These are phyloP conservation scores for Anarsia innoxiella DNA, from an alignment of 2,888 invertebrate genomes.

Conservation along the genomic window DNA sequence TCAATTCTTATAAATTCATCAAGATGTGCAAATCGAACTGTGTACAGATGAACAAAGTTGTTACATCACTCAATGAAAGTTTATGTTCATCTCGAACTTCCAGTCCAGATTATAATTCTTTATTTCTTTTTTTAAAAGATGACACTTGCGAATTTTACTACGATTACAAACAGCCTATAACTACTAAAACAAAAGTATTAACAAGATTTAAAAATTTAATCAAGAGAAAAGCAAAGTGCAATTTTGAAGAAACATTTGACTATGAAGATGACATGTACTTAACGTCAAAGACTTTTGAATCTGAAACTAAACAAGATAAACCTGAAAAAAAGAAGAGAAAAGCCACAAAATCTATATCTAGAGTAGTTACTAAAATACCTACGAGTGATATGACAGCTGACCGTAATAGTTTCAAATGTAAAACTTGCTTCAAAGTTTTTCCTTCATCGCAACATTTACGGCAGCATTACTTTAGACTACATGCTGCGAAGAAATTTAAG, in stretches of 20 bases:
- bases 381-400: slow-evolving; percentile 3
- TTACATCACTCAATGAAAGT: not conserved
- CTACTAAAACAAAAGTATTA: not conserved
- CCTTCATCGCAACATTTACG: slow-evolving; percentile 11
- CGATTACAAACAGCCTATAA: not conserved
- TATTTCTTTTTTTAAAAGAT: slow-evolving; percentile 1
- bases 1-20: slow-evolving; percentile 1
- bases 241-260: slow-evolving; percentile 1
- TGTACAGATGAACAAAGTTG: not conserved
- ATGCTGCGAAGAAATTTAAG: slow-evolving; percentile 19
- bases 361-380: not conserved
- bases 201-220: not conserved
- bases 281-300: too few relatives aligned
- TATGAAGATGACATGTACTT: slow-evolving; percentile 1
- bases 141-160: not conserved
- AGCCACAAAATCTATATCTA: not conserved
- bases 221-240: not conserved
- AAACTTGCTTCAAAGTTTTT: slow-evolving; percentile 15
- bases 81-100: too few relatives aligned
- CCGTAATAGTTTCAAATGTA: slow-evolving; percentile 12
- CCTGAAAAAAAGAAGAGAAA: not conserved
- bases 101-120: not conserved
- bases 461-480: slow-evolving; percentile 17
- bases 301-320: not conserved
- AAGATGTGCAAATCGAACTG: slow-evolving; percentile 7